phyloP scores from a whole-genome alignment of 2,113 vertebrate species.

The Psilopogon haemacephalus region DNA sequence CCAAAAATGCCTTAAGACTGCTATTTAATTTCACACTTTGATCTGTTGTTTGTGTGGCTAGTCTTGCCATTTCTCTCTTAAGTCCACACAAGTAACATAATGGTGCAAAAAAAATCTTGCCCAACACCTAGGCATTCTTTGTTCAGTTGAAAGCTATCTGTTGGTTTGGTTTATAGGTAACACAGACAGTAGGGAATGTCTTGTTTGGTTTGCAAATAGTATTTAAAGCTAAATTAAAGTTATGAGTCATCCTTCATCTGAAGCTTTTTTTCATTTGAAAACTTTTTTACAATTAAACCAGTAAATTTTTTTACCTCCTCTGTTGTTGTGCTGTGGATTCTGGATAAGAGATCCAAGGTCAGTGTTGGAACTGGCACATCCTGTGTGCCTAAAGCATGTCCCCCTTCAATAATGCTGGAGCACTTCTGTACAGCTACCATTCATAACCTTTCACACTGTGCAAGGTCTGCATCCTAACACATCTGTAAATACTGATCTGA shows the following conservation, averaged over 20 bases:
- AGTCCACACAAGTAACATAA: background rate
- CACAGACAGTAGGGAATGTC: background rate
- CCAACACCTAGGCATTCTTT: background rate
- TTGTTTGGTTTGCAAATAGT: constrained; percentile 57
- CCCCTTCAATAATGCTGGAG: rapidly evolving
- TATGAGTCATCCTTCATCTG: constrained; percentile 48
- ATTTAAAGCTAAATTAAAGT: constrained; percentile 45
- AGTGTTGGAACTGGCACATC: rapidly evolving
- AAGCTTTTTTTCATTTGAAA: constrained; percentile 10
- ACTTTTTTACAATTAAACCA: background rate
- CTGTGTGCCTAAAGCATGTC: background rate
- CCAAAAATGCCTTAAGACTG: background rate
- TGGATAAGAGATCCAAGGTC: background rate
- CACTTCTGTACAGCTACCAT: rapidly evolving
- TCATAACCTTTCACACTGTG: background rate
- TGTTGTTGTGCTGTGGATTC: background rate
- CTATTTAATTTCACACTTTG: background rate
- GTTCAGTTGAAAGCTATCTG: constrained; percentile 29
- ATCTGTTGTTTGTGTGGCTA: background rate
- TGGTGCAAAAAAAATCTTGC: constrained; percentile 21
- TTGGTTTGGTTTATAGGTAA: constrained; percentile 32
- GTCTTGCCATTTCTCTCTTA: background rate
- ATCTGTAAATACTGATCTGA: background rate
- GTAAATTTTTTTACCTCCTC: background rate
- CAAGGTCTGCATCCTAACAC: background rate